Conservation (phyloP, 1,140 invertebrate genomes). For the Latrodectus geometricus region DNA sequence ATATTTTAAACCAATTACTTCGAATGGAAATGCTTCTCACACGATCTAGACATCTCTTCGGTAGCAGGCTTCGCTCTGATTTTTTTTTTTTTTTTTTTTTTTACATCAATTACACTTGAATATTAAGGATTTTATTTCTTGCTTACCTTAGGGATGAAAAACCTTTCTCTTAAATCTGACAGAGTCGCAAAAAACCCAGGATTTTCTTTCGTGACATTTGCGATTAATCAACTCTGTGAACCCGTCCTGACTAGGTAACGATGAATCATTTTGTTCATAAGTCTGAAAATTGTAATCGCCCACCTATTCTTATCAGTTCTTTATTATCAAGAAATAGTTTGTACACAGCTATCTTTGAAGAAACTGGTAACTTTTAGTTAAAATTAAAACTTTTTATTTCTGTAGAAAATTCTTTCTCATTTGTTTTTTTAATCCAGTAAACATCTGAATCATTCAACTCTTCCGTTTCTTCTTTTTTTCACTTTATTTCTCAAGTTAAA, state of each 20-base stretch:
- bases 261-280: not conserved
- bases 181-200: not conserved
- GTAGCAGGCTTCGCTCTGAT: not conserved
- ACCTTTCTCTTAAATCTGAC: not conserved
- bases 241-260: not conserved
- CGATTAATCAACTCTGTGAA: not conserved
- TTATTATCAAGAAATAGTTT: not conserved
- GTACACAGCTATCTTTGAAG: not conserved
- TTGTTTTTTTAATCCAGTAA: conserved; percentile 1
- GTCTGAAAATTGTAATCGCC: not conserved
- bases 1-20: conserved; percentile 4
- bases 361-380: not conserved
- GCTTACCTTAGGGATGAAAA: not conserved
- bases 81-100: no score
- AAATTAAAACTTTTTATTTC: not conserved
- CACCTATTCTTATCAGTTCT: not conserved
- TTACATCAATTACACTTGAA: not conserved
- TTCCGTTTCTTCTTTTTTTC: not conserved
- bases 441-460: not conserved
- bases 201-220: conserved; percentile 6
- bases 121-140: not conserved
- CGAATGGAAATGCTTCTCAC: conserved; percentile 9
- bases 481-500: no score
- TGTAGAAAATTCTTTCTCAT: not conserved
- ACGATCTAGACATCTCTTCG: not conserved